A percentile compares a stretch with the other conserved stretches of the same genome.
Evolutionary conservation across 2,113 vertebrate species (phyloP).

Genomic region (Megaptera novaeangliae): DNA sequence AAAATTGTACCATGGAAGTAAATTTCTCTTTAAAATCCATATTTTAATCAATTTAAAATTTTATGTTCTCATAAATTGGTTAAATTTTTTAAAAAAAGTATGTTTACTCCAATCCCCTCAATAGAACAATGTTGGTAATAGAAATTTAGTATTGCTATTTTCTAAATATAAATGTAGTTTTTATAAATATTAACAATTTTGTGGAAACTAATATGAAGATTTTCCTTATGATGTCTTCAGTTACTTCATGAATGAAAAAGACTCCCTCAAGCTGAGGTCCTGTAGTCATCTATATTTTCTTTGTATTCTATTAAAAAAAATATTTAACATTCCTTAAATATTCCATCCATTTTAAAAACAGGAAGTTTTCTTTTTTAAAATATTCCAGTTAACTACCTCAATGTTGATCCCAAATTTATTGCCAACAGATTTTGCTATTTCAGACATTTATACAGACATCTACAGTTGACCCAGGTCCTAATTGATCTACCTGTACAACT

Average conservation of each 20-base stretch:
- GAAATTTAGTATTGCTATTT: background rate
- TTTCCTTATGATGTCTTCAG: background rate
- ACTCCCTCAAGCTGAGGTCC: background rate
- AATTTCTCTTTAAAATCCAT: background rate
- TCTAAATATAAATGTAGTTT: background rate
- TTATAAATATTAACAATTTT: background rate
- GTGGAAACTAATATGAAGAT: background rate
- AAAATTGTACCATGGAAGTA: constrained; percentile 42
- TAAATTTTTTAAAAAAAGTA: background rate
- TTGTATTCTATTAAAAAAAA: background rate
- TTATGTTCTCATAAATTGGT: background rate
- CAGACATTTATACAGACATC: background rate
- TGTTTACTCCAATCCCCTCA: background rate
- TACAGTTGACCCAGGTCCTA: background rate
- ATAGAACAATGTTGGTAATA: background rate
- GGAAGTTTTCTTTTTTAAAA: background rate
- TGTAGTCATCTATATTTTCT: background rate
- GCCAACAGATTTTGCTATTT: background rate
- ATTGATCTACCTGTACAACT: constrained; percentile 26
- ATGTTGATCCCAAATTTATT: background rate
- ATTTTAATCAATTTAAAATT: background rate
- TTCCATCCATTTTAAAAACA: background rate
- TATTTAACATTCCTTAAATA: background rate
- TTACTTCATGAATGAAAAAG: background rate
- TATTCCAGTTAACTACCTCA: background rate